These are phyloP conservation scores for Galeruca laticollis DNA, from an alignment of 2,888 invertebrate species.

Conservation along the genomic window DNA sequence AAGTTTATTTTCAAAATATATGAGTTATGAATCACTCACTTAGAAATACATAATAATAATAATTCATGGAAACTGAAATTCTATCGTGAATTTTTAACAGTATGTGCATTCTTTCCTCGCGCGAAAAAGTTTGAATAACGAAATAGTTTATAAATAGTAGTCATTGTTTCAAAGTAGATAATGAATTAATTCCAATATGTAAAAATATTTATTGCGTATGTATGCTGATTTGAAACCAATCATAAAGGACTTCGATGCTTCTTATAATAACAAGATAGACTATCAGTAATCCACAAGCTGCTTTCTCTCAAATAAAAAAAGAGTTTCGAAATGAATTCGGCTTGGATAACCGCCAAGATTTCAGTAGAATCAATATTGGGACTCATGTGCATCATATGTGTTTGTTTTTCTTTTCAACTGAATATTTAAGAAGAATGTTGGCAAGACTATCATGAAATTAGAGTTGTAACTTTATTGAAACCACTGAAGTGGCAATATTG, in stretches of 20 bases:
- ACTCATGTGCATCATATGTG: constrained; percentile 26
- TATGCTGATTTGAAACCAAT: too few relatives aligned
- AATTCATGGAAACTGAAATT: too few relatives aligned
- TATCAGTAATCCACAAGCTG: constrained; percentile 16
- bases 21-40: too few relatives aligned
- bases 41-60: too few relatives aligned
- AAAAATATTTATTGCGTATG: too few relatives aligned
- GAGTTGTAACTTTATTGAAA: constrained; percentile 32
- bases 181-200: too few relatives aligned
- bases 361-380: constrained; percentile 31
- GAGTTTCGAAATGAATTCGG: constrained; percentile 23
- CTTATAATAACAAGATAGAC: constrained; percentile 15
- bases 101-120: too few relatives aligned
- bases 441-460: constrained; percentile 23
- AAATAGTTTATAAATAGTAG: too few relatives aligned
- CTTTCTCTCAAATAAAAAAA: constrained; percentile 1
- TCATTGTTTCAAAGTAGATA: too few relatives aligned
- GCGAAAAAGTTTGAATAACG: too few relatives aligned
- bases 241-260: constrained; percentile 2
- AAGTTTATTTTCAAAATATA: too few relatives aligned
- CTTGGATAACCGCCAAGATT: constrained; percentile 29
- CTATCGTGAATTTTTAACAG: too few relatives aligned
- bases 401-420: constrained; percentile 24
- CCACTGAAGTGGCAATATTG: constrained; percentile 23
- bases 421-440: constrained; percentile 32